phyloP scores from a whole-genome alignment of 2,113 vertebrate genomes.

The Brachypodius melanocephalos region DNA sequence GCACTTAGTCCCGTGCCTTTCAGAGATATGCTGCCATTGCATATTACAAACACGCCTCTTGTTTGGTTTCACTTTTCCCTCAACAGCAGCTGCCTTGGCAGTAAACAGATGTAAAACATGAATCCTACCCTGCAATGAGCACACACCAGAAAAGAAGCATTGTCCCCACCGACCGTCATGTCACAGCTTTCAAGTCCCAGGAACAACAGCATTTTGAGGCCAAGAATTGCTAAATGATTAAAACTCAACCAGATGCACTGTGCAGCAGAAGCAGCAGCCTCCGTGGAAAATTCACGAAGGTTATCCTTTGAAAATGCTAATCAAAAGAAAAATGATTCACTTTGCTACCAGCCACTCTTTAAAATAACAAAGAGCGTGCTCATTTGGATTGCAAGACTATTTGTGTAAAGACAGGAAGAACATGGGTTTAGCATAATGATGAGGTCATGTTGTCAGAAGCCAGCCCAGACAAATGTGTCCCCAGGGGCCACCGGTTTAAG shows the following conservation, averaged over 20 bases:
- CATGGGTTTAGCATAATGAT: background rate
- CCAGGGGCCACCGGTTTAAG: background rate
- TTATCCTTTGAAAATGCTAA: slow-evolving; percentile 59
- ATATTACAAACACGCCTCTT: background rate
- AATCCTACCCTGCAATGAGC: background rate
- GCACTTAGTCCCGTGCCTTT: background rate
- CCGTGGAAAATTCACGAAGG: slow-evolving; percentile 15
- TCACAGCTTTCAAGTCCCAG: background rate
- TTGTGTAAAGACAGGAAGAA: slow-evolving; percentile 34
- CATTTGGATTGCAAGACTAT: background rate
- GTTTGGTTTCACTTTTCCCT: background rate
- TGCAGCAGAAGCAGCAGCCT: background rate
- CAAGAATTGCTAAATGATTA: slow-evolving; percentile 6
- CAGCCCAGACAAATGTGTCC: background rate
- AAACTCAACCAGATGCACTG: slow-evolving; percentile 18
- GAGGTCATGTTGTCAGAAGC: background rate
- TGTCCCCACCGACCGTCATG: fast-evolving
- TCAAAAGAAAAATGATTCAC: slow-evolving; percentile 32
- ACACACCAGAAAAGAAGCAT: background rate
- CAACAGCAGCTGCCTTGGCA: background rate
- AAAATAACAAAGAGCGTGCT: slow-evolving; percentile 44
- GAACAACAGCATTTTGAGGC: slow-evolving; percentile 10
- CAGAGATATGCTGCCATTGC: background rate
- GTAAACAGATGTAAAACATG: background rate
- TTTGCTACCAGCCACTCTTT: slow-evolving; percentile 40